Conservation (phyloP, 1,140 invertebrate species). For the Rhizoglyphus robini region DNA sequence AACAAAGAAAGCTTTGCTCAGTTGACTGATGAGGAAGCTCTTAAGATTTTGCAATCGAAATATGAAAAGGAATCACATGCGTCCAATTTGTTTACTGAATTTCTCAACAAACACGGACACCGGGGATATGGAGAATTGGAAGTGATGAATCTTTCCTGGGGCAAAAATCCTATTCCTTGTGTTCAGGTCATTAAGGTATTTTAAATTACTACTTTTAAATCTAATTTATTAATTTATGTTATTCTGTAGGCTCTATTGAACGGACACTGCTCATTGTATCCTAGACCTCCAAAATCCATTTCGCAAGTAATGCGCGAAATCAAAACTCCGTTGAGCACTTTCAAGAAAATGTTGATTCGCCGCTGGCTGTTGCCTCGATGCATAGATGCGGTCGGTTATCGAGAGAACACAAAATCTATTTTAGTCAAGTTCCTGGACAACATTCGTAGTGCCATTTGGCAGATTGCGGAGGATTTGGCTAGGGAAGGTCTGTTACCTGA, state of each 20-base stretch:
- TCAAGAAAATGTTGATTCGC: constrained; percentile 31
- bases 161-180: constrained; percentile 44
- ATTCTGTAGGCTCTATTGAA: too few species aligned
- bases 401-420: constrained; percentile 26
- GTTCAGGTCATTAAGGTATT: constrained; percentile 50
- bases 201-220: too few species aligned
- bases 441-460: constrained; percentile 44
- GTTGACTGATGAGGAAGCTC: not conserved
- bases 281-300: constrained; percentile 9
- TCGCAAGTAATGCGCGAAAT: constrained; percentile 18
- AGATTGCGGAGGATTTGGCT: constrained; percentile 45
- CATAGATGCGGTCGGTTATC: constrained; percentile 41
- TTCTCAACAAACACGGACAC: constrained; percentile 58
- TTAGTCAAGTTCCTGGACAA: constrained; percentile 39
- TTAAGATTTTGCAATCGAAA: constrained; percentile 8
- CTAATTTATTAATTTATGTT: constrained; percentile 36
- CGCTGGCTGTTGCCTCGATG: constrained; percentile 42
- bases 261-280: not conserved
- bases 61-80: not conserved
- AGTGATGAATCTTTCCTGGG: constrained; percentile 49
- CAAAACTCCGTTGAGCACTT: constrained; percentile 4
- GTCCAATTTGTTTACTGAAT: constrained; percentile 36
- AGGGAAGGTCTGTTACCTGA: constrained; percentile 48
- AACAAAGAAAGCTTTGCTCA: not conserved
- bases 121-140: constrained; percentile 60